Percentiles rank a stretch among this genome's conserved stretches.
phyloP scores from a whole-genome alignment of 64 coral and sea anemone species.

The Acropora tenuis region DNA sequence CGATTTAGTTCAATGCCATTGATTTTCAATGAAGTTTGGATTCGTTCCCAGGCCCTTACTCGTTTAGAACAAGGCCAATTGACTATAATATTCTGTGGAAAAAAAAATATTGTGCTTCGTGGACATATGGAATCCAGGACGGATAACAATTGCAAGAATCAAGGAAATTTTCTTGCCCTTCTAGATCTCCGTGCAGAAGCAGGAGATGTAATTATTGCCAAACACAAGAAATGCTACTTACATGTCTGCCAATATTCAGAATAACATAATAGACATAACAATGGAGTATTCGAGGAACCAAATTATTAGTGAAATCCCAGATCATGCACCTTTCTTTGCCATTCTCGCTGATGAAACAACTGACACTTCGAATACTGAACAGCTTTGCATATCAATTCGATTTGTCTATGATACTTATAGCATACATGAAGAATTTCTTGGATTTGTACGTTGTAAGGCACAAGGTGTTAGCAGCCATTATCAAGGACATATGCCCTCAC shows the following conservation, averaged over 20 bases:
- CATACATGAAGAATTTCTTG: slow-evolving; percentile 71
- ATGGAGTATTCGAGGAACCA: slow-evolving; percentile 43
- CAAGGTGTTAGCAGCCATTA: too few relatives aligned
- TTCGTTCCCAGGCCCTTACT: too few relatives aligned
- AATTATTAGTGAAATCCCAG: slow-evolving; percentile 53
- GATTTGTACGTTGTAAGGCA: slow-evolving; percentile 13
- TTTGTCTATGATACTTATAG: slow-evolving; percentile 51
- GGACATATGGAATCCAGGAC: slow-evolving; percentile 38
- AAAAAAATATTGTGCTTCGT: slow-evolving; percentile 53
- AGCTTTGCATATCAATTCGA: slow-evolving; percentile 39
- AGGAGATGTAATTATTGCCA: slow-evolving; percentile 53
- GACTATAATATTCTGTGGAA: slow-evolving; percentile 57
- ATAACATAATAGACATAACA: slow-evolving; percentile 40
- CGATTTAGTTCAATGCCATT: too few relatives aligned
- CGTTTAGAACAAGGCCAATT: too few relatives aligned
- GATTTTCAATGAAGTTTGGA: too few relatives aligned
- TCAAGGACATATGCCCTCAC: too few relatives aligned
- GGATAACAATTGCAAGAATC: slow-evolving; percentile 16
- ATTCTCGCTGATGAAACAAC: slow-evolving; percentile 59
- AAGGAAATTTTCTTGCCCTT: slow-evolving; percentile 64
- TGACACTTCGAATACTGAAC: slow-evolving; percentile 55
- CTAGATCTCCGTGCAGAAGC: slow-evolving; percentile 35
- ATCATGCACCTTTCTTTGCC: slow-evolving; percentile 61
- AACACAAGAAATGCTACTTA: slow-evolving; percentile 60
- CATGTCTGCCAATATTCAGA: slow-evolving; percentile 51